Base-by-base conservation (phyloP, 2,888 invertebrate species). In the Amiota communis region DNA sequence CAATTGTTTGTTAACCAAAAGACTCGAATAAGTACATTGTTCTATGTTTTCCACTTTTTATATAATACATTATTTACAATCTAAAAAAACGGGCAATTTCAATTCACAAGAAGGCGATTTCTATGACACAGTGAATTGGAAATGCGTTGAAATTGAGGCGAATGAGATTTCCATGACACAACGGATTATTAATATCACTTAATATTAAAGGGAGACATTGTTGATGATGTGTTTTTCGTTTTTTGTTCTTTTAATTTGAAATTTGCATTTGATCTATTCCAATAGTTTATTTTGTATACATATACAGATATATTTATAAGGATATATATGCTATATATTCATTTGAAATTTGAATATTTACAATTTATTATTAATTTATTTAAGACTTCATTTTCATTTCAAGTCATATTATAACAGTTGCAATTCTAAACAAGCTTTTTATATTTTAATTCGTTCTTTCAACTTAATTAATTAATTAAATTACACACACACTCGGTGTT, bases 381-480 rank as follows among this genome's bases (percentile, higher is more conserved):
- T 71, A 71, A 64, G 72, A 72, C 74, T 72, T 77, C 75, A 70
- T 63, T 77, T 72, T 77, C 74, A 56, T 70, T 72, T 81, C 78
- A 79, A 84, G 86, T 83, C 83, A 85, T 83, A 83, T 83, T 83
- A 83, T 83, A 83, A 83, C 83, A 83, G 83, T 82, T 84, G 83
- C 86, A 84, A 85, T 59, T 72, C 72, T 83, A 85, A 83, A 84
- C 84, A 85, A 83, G 84, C 86, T 75, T 36, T n/a, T n/a, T n/a
- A n/a, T 36, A 6, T 6, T 36, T 36, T 36, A n/a, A n/a, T 36
- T 36, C 36, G 36, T 36, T 36, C 36, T 6, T 84, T 84, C 81
- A 85, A 85, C 86, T 83, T 84, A 83, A 81, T 85, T 48, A 65
- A 48, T 67, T 49, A 67, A 36, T 36, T 36, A 6, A n/a, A 36